Evolutionary conservation across 1,140 invertebrate genomes (phyloP), one percentile per base, ranked within the genome.

Genomic region (Mercenaria mercenaria): DNA sequence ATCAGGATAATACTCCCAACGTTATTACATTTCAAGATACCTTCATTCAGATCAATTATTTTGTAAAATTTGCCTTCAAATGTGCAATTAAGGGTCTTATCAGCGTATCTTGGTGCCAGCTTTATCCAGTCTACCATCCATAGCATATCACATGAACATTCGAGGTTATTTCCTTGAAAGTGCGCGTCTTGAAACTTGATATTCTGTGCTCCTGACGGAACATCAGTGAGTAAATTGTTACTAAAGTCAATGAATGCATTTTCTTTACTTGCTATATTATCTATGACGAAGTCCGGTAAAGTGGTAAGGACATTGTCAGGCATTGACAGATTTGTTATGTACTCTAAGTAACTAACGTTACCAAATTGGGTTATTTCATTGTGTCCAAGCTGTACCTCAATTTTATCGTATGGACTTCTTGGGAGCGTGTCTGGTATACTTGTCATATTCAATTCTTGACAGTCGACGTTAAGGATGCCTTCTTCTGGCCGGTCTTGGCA

Each of bases 401-500:
- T 80, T 29, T 89, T 88, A 32, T 72, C 34, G 29, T 82, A 80
- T 10, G 50, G 50, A 26, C 26, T 76, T n/a, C 47, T 23, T 56
- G 90, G 88, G 0, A 92, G 43, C 29, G 37, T 52, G 3, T 41
- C 32, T 0, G 92, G 92, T 20, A 93, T 26, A 59, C 50, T n/a
- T 13, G 26, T 82, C 26, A 93, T 43, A 41, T 83, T 64, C 18
- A 43, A 11, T 52, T 59, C 56, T 15, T 77, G 72, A 67, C 92
- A 93, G 56, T 93, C 85, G 18, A 93, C 86, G 26, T 82, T 80
- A 8, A 92, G 43, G 4, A 81, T 52, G 0, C 29, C 41, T n/a
- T 69, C 59, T 47, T 88, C 56, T 26, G 92, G 91, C 18, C 61
- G 59, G 29, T 93, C 92, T 32, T 92, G 80, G 39, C 91, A 92